These are phyloP conservation scores for Hirtodrosophila trivittata DNA, from an alignment of 2,888 invertebrate species.

Conservation along the genomic window DNA sequence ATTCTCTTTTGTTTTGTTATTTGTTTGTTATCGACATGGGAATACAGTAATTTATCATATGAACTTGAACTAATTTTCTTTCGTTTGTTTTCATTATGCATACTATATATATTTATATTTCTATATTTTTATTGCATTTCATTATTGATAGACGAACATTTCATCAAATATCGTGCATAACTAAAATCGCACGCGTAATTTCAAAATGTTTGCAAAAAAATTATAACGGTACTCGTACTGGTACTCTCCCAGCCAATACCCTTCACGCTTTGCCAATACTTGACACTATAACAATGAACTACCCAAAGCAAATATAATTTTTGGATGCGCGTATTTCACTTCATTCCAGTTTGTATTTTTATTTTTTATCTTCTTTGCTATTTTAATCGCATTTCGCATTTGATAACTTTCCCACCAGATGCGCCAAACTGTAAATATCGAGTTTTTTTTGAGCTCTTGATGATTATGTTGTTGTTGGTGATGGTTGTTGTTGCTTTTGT, in stretches of 20 bases:
- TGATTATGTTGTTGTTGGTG: background rate
- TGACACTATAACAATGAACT: conserved; percentile 33
- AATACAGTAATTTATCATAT: background rate
- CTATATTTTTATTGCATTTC: background rate
- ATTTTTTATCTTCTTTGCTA: conserved; percentile 7
- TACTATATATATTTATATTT: background rate
- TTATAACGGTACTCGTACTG: conserved; percentile 22
- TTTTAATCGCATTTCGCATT: conserved; percentile 26
- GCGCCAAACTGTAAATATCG: conserved; percentile 28
- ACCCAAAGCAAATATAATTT: conserved; percentile 5
- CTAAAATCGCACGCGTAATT: conserved; percentile 62
- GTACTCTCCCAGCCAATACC: conserved; percentile 29
- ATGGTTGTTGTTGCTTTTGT: conserved; percentile 28
- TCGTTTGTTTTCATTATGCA: background rate
- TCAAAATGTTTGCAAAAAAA: conserved; percentile 46
- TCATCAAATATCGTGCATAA: conserved; percentile 64
- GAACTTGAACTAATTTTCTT: conserved; percentile 34
- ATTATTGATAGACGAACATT: conserved; percentile 30
- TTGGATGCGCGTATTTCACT: conserved; percentile 12
- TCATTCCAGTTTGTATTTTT: conserved; percentile 2
- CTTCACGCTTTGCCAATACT: conserved; percentile 51
- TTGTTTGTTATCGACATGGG: background rate
- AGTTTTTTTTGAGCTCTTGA: conserved; percentile 3
- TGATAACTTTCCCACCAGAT: conserved; percentile 52
- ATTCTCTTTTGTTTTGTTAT: background rate